A percentile compares a stretch with the other conserved stretches of the same genome.
phyloP scores from a whole-genome alignment of 2,113 vertebrate species.

The Dipodomys stephensi region DNA sequence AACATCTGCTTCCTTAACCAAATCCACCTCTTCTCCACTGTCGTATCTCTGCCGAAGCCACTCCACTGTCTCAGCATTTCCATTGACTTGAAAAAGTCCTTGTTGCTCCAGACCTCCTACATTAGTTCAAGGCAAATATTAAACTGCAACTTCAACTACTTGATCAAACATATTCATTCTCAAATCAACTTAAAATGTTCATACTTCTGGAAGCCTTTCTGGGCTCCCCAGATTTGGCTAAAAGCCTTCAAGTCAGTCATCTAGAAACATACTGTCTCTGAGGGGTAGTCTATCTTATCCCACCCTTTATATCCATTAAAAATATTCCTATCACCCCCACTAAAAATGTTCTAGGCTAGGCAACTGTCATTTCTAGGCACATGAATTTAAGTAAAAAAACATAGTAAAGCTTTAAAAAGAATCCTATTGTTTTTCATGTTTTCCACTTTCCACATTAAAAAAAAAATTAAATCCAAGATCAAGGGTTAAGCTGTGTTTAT shows the following conservation, averaged over 20 bases:
- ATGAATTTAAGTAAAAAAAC: conserved; percentile 53
- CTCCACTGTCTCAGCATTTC: conserved; percentile 97
- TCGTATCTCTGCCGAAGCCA: conserved; percentile 98
- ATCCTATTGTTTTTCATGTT: conserved; percentile 62
- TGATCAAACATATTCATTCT: conserved; percentile 58
- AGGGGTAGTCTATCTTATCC: conserved; percentile 59
- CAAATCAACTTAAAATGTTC: conserved; percentile 60
- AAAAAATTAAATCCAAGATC: conserved; percentile 47
- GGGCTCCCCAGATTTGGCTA: conserved; percentile 37
- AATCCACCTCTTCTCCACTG: conserved; percentile 96
- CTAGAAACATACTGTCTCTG: conserved; percentile 47
- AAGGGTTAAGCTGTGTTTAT: conserved; percentile 61
- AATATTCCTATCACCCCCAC: conserved; percentile 55
- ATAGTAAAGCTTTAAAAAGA: conserved; percentile 48
- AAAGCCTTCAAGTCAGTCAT: conserved; percentile 49
- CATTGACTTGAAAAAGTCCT: conserved; percentile 98
- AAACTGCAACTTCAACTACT: conserved; percentile 34
- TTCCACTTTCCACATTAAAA: conserved; percentile 40
- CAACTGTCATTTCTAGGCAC: conserved; percentile 53
- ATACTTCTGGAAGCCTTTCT: conserved; percentile 55
- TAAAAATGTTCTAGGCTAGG: conserved; percentile 50
- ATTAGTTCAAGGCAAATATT: conserved; percentile 71
- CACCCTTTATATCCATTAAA: conserved; percentile 63
- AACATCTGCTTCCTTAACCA: conserved; percentile 97
- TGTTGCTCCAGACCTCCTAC: conserved; percentile 96